These are phyloP conservation scores for Neofelis nebulosa DNA, from an alignment of 2,113 vertebrate species.

Conservation along the genomic window DNA sequence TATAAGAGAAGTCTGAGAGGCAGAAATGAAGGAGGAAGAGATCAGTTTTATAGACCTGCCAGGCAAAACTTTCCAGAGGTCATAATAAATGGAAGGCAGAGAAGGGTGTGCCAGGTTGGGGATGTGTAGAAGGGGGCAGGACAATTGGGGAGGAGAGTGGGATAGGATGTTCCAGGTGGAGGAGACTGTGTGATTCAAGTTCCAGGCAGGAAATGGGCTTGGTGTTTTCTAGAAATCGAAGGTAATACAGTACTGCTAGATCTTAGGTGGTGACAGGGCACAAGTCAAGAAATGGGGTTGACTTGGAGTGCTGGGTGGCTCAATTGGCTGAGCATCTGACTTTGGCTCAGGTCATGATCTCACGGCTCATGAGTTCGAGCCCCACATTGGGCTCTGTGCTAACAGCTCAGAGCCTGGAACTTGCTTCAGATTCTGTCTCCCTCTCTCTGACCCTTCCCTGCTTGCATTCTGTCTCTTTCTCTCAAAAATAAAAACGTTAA, in stretches of 20 bases:
- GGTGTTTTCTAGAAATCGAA: not conserved
- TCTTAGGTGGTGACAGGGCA: not conserved
- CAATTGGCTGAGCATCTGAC: too few species aligned
- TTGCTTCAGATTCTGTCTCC: too few species aligned
- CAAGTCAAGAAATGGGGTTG: not conserved
- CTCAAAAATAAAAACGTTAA: too few species aligned
- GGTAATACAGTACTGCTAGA: not conserved
- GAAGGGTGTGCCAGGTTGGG: too few species aligned
- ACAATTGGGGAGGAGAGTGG: not conserved
- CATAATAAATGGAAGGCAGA: not conserved
- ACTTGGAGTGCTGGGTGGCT: not conserved
- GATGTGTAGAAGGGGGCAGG: not conserved
- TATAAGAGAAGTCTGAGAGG: not conserved
- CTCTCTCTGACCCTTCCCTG: too few species aligned
- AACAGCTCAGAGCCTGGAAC: too few species aligned
- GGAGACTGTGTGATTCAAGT: not conserved
- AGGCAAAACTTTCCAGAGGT: not conserved
- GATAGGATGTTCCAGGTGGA: not conserved
- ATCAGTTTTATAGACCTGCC: not conserved
- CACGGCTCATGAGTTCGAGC: too few species aligned
- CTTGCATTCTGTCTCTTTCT: too few species aligned
- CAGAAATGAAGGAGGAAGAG: not conserved
- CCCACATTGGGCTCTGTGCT: too few species aligned
- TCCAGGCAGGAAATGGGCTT: not conserved
- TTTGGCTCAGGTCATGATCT: too few species aligned